Conservation (phyloP, 2,888 invertebrate species). For the Brachylomia viminalis region DNA sequence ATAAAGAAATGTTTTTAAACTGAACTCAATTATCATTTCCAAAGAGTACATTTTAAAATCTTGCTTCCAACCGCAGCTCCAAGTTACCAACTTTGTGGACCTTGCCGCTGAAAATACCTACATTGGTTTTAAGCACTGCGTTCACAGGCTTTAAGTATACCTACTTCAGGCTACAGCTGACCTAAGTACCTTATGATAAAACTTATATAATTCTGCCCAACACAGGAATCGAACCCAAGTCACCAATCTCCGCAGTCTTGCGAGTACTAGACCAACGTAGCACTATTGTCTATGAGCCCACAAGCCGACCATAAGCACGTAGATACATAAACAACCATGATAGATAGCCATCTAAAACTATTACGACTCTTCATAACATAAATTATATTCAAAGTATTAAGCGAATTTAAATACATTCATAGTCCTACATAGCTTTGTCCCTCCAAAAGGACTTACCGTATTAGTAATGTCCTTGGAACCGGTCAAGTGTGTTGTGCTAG, state of each 20-base stretch:
- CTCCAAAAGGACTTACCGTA: conserved; percentile 13
- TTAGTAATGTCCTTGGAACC: conserved; percentile 26
- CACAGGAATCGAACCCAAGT: too few relatives aligned
- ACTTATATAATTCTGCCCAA: too few relatives aligned
- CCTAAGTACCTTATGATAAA: too few relatives aligned
- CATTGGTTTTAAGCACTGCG: too few relatives aligned
- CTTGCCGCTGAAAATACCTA: too few relatives aligned
- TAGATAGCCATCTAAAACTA: conserved; percentile 7
- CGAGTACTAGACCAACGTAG: background rate
- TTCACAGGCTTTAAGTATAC: too few relatives aligned
- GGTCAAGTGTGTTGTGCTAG: background rate
- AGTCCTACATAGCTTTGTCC: background rate
- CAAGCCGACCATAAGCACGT: background rate
- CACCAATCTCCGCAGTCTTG: background rate
- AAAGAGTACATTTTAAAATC: too few relatives aligned
- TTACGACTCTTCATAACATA: background rate
- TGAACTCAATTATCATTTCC: too few relatives aligned
- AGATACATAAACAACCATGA: conserved; percentile 37
- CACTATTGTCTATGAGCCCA: background rate
- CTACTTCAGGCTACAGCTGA: too few relatives aligned
- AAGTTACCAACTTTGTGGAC: too few relatives aligned
- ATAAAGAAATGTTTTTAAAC: too few relatives aligned
- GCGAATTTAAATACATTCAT: conserved; percentile 22
- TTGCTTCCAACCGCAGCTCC: too few relatives aligned
- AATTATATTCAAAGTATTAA: background rate